Conservation (phyloP, 35 echinoderm and acorn worm genomes). For the Patiria miniata region DNA sequence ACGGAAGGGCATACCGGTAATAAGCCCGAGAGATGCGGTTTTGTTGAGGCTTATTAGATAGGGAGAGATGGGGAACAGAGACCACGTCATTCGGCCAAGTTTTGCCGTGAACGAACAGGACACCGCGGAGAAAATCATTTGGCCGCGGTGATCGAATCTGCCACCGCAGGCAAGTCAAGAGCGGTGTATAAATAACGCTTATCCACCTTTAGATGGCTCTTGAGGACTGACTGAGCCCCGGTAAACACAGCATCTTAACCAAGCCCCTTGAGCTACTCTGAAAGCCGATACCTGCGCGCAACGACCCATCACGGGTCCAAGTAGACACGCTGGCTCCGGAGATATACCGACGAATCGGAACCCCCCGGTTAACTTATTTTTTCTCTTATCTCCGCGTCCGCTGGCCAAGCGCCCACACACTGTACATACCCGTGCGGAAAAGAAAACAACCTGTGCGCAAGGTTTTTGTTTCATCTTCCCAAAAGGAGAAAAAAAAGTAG, state of each 20-base stretch:
- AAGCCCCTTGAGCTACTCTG: constrained; percentile 12
- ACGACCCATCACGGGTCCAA: constrained; percentile 1
- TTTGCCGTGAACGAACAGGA: not conserved
- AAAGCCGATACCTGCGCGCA: not conserved
- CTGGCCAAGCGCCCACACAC: too few species aligned
- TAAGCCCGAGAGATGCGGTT: not conserved
- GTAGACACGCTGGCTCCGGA: not conserved
- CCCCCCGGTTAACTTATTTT: too few species aligned
- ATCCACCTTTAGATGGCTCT: constrained; percentile 26
- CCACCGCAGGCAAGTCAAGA: not conserved
- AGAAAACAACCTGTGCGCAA: too few species aligned
- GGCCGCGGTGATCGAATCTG: constrained; percentile 22
- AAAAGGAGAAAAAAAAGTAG: too few species aligned
- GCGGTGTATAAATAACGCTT: constrained; percentile 33
- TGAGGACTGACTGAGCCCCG: not conserved
- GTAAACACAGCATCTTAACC: constrained; percentile 25
- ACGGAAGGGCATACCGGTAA: too few species aligned
- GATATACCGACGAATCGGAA: too few species aligned
- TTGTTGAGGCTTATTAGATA: too few species aligned
- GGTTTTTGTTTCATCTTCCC: too few species aligned
- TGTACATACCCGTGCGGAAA: too few species aligned
- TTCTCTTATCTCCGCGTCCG: too few species aligned
- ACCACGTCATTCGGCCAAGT: not conserved
- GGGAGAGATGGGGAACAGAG: not conserved
- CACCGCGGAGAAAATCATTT: not conserved